A percentile compares a stretch with the other conserved stretches of the same genome.
These are phyloP conservation scores for Desoria tigrina DNA, from an alignment of 2,888 invertebrate genomes.

Conservation along the genomic window DNA sequence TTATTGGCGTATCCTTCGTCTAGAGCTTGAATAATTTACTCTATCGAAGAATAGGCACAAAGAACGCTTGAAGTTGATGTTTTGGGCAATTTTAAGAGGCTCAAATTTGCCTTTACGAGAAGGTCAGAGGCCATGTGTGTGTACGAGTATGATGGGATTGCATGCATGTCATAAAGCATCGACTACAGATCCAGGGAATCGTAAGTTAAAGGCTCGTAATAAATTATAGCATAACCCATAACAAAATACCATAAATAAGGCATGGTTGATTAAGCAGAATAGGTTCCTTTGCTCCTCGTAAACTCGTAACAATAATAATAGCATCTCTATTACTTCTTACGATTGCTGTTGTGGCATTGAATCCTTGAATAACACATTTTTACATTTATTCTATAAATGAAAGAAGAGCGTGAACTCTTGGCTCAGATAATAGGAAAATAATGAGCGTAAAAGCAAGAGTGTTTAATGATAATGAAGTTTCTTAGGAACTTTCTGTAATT, in stretches of 20 bases:
- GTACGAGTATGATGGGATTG: too few relatives aligned
- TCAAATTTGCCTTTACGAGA: neutral
- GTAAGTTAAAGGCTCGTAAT: constrained; percentile 1
- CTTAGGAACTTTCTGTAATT: neutral
- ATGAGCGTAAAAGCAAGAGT: constrained; percentile 15
- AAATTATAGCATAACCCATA: constrained; percentile 15
- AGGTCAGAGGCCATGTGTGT: constrained; percentile 18
- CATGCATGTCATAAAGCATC: too few relatives aligned
- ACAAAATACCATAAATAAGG: constrained; percentile 19
- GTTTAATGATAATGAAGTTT: constrained; percentile 10
- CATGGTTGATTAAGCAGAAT: constrained; percentile 18
- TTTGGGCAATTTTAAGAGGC: too few relatives aligned
- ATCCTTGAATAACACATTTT: neutral
- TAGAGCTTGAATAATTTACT: too few relatives aligned
- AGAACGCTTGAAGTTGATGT: too few relatives aligned
- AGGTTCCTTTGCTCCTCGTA: neutral
- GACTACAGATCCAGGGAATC: too few relatives aligned
- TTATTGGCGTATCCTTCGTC: too few relatives aligned
- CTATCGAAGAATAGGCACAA: too few relatives aligned
- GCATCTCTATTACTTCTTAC: constrained; percentile 8
- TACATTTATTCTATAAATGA: neutral
- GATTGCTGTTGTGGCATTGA: constrained; percentile 10
- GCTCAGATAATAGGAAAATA: neutral
- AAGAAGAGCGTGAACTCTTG: constrained; percentile 2
- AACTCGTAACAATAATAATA: constrained; percentile 9